Evolutionary conservation across 1,140 invertebrate genomes (phyloP).

Genomic region (Cherax destructor): DNA sequence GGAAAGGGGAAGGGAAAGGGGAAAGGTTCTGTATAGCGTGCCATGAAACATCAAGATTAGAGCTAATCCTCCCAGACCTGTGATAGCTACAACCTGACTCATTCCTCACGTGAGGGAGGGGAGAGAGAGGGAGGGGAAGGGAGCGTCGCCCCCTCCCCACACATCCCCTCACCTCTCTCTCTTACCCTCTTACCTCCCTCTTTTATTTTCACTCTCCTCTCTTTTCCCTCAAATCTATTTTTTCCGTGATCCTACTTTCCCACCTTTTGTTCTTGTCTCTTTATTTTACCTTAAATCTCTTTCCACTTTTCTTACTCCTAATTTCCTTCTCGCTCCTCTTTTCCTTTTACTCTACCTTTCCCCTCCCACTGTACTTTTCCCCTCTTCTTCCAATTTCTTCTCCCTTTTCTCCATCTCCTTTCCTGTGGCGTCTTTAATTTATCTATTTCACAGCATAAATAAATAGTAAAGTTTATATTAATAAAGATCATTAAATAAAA

Average conservation of each 20-base stretch:
- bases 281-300: no score
- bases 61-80: constrained; percentile 38
- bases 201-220: background rate
- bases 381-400: background rate
- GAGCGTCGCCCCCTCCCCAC: constrained; percentile 2
- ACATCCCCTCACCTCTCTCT: background rate
- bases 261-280: no score
- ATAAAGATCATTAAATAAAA: no score
- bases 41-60: constrained; percentile 45
- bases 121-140: background rate
- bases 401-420: background rate
- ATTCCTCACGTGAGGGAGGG: background rate
- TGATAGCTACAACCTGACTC: constrained; percentile 24
- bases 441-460: no score
- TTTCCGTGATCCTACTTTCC: no score
- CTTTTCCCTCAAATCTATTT: no score
- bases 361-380: background rate
- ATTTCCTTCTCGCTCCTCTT: background rate
- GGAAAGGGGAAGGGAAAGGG: background rate
- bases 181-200: no score
- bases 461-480: no score
- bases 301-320: no score
- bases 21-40: background rate
- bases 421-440: background rate
- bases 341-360: background rate